These are phyloP conservation scores for Ceyx erithaca DNA, from an alignment of 2,797 vertebrate species.

Conservation along the genomic window DNA sequence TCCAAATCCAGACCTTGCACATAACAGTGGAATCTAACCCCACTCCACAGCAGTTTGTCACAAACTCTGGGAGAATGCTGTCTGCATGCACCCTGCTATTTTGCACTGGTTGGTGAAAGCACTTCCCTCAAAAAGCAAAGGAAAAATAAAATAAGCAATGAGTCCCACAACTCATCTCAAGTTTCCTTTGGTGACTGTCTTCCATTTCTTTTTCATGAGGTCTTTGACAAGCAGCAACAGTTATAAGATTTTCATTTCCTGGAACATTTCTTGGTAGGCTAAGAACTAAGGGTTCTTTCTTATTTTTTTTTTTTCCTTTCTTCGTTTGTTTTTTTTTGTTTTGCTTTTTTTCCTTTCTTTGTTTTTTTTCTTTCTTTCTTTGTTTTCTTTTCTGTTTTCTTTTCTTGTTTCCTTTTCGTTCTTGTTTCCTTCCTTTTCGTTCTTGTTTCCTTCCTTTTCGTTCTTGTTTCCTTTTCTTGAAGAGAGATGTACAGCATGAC, in stretches of 20 bases:
- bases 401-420: not conserved
- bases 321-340: not conserved
- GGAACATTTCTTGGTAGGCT: not conserved
- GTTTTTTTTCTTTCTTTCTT: not conserved
- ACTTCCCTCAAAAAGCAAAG: constrained; percentile 58
- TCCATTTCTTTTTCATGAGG: constrained; percentile 58
- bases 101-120: constrained; percentile 43
- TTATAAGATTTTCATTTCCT: constrained; percentile 66
- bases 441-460: too few species aligned
- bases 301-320: too few species aligned
- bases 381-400: too few species aligned
- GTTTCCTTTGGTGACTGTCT: constrained; percentile 45
- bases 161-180: constrained; percentile 51
- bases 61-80: constrained; percentile 49
- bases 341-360: not conserved
- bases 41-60: constrained; percentile 40
- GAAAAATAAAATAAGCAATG: constrained; percentile 49
- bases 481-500: not conserved
- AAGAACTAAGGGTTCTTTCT: not conserved
- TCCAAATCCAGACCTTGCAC: constrained; percentile 19
- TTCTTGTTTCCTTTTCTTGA: not conserved
- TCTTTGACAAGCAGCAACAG: constrained; percentile 53
- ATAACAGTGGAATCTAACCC: constrained; percentile 32
- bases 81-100: constrained; percentile 27
- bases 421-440: too few species aligned